phyloP scores from a whole-genome alignment of 1,140 invertebrate genomes.

The Mercenaria mercenaria region DNA sequence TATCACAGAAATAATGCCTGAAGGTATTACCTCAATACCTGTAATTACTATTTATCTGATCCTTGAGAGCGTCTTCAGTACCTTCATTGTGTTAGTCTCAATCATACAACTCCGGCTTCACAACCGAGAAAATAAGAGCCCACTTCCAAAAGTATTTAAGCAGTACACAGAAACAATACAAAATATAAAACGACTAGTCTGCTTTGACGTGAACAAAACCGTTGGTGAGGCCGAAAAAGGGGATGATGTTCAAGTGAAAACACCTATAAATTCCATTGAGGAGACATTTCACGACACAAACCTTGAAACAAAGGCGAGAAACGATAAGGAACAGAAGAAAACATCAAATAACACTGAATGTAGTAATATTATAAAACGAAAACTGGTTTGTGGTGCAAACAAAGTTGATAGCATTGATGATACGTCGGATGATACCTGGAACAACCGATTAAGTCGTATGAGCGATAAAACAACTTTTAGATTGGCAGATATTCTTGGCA shows the following conservation, averaged over 20 bases:
- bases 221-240: too few relatives aligned
- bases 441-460: neutral
- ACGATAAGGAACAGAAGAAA: neutral
- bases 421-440: neutral
- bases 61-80: slow-evolving; percentile 50
- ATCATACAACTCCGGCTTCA: slow-evolving; percentile 49
- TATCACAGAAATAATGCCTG: slow-evolving; percentile 59
- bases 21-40: slow-evolving; percentile 57
- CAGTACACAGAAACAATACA: neutral
- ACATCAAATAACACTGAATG: neutral
- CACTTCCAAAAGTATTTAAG: neutral
- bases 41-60: slow-evolving; percentile 53
- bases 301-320: neutral
- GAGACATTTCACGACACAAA: neutral
- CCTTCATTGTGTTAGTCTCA: slow-evolving; percentile 42
- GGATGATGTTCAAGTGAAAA: neutral
- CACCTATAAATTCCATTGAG: neutral
- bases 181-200: neutral
- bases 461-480: slow-evolving; percentile 6
- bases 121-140: slow-evolving; percentile 32
- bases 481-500: slow-evolving; percentile 26
- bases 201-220: too few relatives aligned
- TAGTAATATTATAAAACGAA: neutral
- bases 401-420: neutral
- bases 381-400: neutral